These are phyloP conservation scores for Holacanthella duospinosa DNA, from an alignment of 2,888 invertebrate species.

Conservation along the genomic window DNA sequence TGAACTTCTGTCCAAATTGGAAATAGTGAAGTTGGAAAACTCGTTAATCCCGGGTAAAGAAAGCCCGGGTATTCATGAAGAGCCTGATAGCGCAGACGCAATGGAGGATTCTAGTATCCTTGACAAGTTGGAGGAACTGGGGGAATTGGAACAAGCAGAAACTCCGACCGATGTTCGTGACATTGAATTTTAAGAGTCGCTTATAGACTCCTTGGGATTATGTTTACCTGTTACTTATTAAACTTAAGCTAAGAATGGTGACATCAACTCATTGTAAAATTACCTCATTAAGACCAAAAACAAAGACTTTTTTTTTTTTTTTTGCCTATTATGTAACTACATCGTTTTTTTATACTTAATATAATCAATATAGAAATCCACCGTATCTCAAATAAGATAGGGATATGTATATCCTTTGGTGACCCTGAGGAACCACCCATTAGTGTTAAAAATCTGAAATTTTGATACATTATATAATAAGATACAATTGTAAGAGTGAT, in stretches of 20 bases:
- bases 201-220: neutral
- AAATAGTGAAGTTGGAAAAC: too few species aligned
- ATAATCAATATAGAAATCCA: too few species aligned
- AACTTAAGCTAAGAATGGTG: neutral
- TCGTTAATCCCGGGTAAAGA: conserved; percentile 20
- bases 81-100: neutral
- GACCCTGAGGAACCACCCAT: too few species aligned
- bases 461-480: too few species aligned
- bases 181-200: conserved; percentile 47
- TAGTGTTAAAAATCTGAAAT: too few species aligned
- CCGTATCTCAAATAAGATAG: too few species aligned
- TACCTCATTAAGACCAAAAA: conserved; percentile 5
- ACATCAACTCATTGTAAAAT: neutral
- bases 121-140: conserved; percentile 12
- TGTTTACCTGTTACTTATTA: neutral
- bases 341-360: neutral
- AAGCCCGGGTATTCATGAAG: neutral
- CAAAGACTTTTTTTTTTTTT: neutral
- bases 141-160: conserved; percentile 43
- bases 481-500: too few species aligned
- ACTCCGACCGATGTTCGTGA: conserved; percentile 58
- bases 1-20: too few species aligned
- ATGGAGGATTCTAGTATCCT: neutral
- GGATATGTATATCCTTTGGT: too few species aligned
- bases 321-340: neutral